Evolutionary conservation across 1,140 invertebrate genomes (phyloP).

Genomic region (Leucophenga varia): DNA sequence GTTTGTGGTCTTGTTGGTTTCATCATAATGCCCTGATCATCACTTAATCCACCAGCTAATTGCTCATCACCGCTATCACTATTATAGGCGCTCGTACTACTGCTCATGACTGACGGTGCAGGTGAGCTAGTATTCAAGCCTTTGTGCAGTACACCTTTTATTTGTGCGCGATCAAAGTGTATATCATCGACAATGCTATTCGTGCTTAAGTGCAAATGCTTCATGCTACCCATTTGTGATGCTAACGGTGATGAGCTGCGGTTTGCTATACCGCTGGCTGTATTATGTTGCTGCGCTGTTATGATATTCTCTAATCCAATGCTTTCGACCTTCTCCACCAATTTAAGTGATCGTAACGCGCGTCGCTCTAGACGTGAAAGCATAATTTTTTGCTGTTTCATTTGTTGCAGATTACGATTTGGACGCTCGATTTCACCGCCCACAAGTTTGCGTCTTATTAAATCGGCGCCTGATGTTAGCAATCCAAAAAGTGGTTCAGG

Average conservation of each 20-base stretch:
- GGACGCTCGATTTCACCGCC: constrained; percentile 55
- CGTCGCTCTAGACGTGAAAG: constrained; percentile 59
- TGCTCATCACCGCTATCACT: background rate
- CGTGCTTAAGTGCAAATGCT: constrained; percentile 58
- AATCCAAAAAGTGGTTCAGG: constrained; percentile 65
- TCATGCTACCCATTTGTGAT: constrained; percentile 74
- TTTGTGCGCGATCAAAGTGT: constrained; percentile 49
- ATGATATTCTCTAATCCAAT: constrained; percentile 70
- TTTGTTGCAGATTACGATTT: constrained; percentile 56
- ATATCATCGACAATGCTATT: constrained; percentile 55
- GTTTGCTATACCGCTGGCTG: constrained; percentile 44
- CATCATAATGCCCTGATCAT: constrained; percentile 39
- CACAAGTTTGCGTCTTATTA: constrained; percentile 69
- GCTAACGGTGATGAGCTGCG: constrained; percentile 67
- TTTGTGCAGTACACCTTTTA: constrained; percentile 44
- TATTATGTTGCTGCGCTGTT: constrained; percentile 57
- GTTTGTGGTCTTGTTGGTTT: constrained; percentile 12
- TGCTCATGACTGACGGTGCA: constrained; percentile 4
- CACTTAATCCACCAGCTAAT: constrained; percentile 18
- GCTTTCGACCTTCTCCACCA: constrained; percentile 70
- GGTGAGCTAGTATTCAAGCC: constrained; percentile 34
- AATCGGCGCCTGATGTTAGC: constrained; percentile 72
- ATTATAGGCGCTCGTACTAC: constrained; percentile 8
- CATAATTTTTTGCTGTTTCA: constrained; percentile 54
- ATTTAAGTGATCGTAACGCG: constrained; percentile 59